These are phyloP conservation scores for Chiropotes sagulatus DNA, from an alignment of 2,797 vertebrate genomes.

Conservation along the genomic window DNA sequence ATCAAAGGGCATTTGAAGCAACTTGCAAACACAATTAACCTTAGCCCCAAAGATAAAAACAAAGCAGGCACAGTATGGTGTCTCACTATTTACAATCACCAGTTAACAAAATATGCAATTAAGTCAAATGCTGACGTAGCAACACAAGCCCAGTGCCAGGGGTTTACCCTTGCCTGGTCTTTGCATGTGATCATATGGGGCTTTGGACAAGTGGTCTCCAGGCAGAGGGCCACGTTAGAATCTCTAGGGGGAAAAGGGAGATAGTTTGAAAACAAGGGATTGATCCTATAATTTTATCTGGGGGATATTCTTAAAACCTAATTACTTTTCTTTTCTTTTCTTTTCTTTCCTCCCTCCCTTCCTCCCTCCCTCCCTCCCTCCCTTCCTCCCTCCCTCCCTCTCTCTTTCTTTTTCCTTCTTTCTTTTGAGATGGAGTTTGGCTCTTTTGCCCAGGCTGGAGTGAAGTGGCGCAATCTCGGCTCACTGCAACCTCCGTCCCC, in stretches of 20 bases:
- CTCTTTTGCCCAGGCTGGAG: not conserved
- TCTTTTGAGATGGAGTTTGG: not conserved
- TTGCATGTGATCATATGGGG: not conserved
- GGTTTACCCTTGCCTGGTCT: not conserved
- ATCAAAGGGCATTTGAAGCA: slow-evolving; percentile 30
- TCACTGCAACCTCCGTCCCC: not conserved
- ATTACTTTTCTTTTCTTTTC: not conserved
- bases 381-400: no score
- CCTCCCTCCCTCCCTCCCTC: no score
- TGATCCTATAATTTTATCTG: not conserved
- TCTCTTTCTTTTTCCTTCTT: no score
- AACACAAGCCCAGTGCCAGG: not conserved
- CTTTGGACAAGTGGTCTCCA: not conserved
- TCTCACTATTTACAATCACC: not conserved
- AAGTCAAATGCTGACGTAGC: not conserved
- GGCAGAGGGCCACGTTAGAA: no score
- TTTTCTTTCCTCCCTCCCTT: no score
- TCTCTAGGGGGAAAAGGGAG: rapidly evolving
- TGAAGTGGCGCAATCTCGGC: not conserved
- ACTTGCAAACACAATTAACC: slow-evolving; percentile 35
- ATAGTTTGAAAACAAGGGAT: not conserved
- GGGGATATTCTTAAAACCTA: not conserved
- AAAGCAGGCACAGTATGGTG: not conserved
- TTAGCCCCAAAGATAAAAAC: not conserved
- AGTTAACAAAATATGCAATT: not conserved